Evolutionary conservation across 2,888 invertebrate genomes (phyloP).

Genomic region (Acanthoscelides obtectus): DNA sequence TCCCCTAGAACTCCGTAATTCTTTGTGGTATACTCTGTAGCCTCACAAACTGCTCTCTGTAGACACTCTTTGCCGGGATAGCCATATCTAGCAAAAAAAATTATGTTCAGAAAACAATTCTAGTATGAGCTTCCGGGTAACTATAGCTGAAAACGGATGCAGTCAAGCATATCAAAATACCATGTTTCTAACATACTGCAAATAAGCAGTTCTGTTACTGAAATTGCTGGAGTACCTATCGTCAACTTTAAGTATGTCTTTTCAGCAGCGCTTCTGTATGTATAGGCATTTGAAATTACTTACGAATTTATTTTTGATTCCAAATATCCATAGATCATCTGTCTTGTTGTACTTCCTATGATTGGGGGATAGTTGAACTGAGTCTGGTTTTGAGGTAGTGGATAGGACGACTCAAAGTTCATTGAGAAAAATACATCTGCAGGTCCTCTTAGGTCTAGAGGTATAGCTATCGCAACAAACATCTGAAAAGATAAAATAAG

Average conservation of each 20-base stretch:
- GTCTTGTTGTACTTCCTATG: slow-evolving; percentile 27
- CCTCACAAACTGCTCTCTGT: slow-evolving; percentile 70
- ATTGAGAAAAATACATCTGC: slow-evolving; percentile 65
- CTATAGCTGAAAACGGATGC: no score
- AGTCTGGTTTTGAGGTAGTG: slow-evolving; percentile 53
- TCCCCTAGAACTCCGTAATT: slow-evolving; percentile 36
- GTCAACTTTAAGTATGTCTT: no score
- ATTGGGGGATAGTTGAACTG: slow-evolving; percentile 35
- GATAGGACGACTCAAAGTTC: slow-evolving; percentile 69
- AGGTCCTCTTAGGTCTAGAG: slow-evolving; percentile 62
- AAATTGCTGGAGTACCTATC: no score
- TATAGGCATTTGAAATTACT: no score
- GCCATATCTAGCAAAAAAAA: slow-evolving; percentile 52
- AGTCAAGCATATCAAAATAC: no score
- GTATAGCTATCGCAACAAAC: slow-evolving; percentile 65
- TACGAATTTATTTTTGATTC: slow-evolving; percentile 36
- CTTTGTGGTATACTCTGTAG: slow-evolving; percentile 42
- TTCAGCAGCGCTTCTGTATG: no score
- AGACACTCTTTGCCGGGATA: slow-evolving; percentile 64
- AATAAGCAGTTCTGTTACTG: no score
- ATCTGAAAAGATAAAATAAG: no score
- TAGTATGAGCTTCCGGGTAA: no score
- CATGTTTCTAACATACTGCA: no score
- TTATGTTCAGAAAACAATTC: no score
- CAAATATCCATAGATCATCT: slow-evolving; percentile 31